Conservation (phyloP, 2,797 vertebrate genomes). For the Myotis vivesi region DNA sequence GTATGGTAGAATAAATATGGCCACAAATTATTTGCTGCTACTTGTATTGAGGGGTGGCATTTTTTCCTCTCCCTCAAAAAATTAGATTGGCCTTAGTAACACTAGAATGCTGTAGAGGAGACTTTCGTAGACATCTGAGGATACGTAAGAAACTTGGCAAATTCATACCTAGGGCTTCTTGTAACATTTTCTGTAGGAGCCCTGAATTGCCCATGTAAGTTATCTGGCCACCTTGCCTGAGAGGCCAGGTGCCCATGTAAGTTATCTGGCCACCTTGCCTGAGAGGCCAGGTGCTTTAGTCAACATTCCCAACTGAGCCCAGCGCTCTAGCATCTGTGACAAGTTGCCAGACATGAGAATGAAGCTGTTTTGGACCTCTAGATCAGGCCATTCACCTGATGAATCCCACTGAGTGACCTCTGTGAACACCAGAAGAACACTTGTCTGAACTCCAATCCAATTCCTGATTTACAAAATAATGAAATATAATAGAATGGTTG, state of each 20-base stretch:
- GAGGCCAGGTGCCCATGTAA: not conserved
- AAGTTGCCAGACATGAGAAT: constrained; percentile 22
- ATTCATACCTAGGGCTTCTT: not conserved
- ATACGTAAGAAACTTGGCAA: not conserved
- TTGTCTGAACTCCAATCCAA: not conserved
- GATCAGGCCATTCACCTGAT: not conserved
- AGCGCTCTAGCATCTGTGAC: not conserved
- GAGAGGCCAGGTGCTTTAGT: not conserved
- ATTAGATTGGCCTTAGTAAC: not conserved
- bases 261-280: not conserved
- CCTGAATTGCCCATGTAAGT: not conserved
- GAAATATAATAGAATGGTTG: not conserved
- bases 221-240: not conserved
- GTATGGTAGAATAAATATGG: not conserved
- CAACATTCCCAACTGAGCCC: not conserved
- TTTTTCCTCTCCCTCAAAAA: constrained; percentile 20
- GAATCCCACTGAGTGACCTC: not conserved
- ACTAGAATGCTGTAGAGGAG: constrained; percentile 26
- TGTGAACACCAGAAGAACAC: not conserved
- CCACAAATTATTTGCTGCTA: not conserved
- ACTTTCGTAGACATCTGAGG: constrained; percentile 3
- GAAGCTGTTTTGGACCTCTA: not conserved
- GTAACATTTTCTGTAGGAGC: not conserved
- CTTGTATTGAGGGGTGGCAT: not conserved
- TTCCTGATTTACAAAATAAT: constrained; percentile 19